Conservation (phyloP, 1,140 invertebrate species). For the Wasmannia auropunctata region DNA sequence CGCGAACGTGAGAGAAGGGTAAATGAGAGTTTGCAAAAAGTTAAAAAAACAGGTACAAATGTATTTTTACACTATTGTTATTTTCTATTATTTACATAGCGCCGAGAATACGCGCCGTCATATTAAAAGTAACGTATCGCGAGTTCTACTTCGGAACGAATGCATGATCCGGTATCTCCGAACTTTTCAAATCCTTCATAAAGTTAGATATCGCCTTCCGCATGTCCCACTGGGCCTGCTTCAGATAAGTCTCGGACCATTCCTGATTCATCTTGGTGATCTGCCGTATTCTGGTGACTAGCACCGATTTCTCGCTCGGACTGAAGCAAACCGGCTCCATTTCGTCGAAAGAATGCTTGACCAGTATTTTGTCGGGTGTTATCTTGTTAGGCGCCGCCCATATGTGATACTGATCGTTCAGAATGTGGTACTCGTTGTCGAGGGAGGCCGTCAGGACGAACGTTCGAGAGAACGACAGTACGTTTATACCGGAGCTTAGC, state of each 20-base stretch:
- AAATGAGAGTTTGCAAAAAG: background rate
- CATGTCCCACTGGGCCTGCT: constrained; percentile 76
- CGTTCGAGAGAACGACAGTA: constrained; percentile 79
- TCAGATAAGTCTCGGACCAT: constrained; percentile 76
- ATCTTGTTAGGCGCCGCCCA: constrained; percentile 54
- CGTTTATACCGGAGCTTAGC: constrained; percentile 49
- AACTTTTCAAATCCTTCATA: constrained; percentile 73
- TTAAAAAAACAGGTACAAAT: background rate
- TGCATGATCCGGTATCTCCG: constrained; percentile 68
- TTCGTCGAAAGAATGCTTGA: constrained; percentile 12
- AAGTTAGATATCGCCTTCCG: constrained; percentile 77
- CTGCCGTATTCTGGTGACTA: constrained; percentile 70
- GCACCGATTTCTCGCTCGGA: constrained; percentile 72
- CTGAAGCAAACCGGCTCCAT: constrained; percentile 70
- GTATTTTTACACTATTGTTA: background rate
- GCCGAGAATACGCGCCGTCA: background rate
- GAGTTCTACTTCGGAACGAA: constrained; percentile 51
- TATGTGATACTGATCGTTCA: constrained; percentile 81
- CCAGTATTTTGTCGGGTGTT: constrained; percentile 52
- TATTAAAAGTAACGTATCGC: background rate
- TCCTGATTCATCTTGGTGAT: constrained; percentile 75
- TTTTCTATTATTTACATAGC: background rate
- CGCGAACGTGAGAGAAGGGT: background rate
- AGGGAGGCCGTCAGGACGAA: constrained; percentile 74
- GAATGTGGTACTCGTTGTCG: constrained; percentile 80